Evolutionary conservation across 2,888 invertebrate species (phyloP).

Genomic region (Aphodius granarius): DNA sequence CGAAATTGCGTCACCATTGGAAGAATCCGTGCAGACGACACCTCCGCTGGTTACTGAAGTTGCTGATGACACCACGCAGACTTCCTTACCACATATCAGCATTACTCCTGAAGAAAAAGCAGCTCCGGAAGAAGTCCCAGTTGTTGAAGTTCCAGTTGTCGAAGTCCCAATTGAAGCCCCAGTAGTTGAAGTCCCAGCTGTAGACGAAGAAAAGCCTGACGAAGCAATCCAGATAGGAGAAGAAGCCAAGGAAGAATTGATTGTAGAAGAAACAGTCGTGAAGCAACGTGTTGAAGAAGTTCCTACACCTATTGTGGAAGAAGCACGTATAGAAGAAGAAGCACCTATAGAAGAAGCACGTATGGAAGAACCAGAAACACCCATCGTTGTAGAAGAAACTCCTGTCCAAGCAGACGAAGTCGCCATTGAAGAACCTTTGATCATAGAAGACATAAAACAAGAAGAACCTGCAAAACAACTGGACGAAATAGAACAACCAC

Average conservation of each 20-base stretch:
- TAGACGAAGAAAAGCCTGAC: slow-evolving; percentile 15
- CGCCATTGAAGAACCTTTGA: neutral
- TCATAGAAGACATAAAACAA: neutral
- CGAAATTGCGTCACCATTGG: slow-evolving; percentile 35
- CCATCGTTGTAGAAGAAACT: slow-evolving; percentile 9
- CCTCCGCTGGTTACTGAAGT: slow-evolving; percentile 47
- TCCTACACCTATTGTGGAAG: neutral
- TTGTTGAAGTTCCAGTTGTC: neutral
- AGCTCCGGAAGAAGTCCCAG: neutral
- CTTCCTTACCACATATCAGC: slow-evolving; percentile 31
- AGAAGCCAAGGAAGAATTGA: neutral
- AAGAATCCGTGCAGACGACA: slow-evolving; percentile 60
- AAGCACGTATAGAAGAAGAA: slow-evolving; percentile 47
- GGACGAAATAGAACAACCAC: slow-evolving; percentile 2
- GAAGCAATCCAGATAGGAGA: slow-evolving; percentile 11
- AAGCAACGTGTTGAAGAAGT: slow-evolving; percentile 13
- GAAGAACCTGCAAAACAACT: neutral
- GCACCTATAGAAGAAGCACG: slow-evolving; percentile 42
- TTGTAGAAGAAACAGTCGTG: neutral
- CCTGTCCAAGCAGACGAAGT: neutral
- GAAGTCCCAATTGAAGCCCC: slow-evolving; percentile 32
- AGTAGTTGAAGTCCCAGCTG: slow-evolving; percentile 17
- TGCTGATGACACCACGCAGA: slow-evolving; percentile 36
- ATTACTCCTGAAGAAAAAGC: slow-evolving; percentile 8
- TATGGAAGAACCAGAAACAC: neutral